Base-by-base conservation (phyloP, 2,113 vertebrate genomes). In the Verasper variegatus region DNA sequence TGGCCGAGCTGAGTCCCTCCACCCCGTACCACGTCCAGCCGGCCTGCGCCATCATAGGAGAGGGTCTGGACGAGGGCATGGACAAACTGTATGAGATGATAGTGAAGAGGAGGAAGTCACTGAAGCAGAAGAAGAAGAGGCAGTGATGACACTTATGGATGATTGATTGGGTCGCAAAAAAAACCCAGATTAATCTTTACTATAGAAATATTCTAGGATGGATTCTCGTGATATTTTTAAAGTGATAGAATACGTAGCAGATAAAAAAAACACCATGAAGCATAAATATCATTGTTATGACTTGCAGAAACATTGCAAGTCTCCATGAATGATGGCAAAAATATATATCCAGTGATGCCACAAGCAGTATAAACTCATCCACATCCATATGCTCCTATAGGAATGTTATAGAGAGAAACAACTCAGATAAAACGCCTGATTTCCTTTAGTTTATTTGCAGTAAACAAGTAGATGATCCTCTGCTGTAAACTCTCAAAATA, bases 41-140 rank as follows among this genome's bases (percentile, higher is more conserved):
- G 15, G 97, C 97, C 64, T 99, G 97, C 89, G 97, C 97, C 92
- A 98, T 99, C 94, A 99, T 97, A 59, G 97, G 97, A 62, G 97
- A 99, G 91, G 97, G 97, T 52, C 96, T 99, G 54, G 95, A 96
- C 18, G 97, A 99, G 89, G 97, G 97, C 84, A 97, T 99, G 97
- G 97, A 98, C 95, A 97, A 96, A 89, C 95, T 99, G 65, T 97
- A 97, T 18, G 97, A 98, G 93, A 98, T 99, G 97, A 98, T 99
- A 67, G 93, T 98, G 78, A 98, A 98, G 88, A 95, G 97, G 82
- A 96, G 97, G 89, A 99, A 97, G 93, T 95, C 95, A 11, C 92
- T 98, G 70, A 97, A 97, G 90, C 97, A 97, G 92, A 97, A 96
- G 95, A 99, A 97, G 91, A 98, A 97, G 92, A 95, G 95, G 92